Evolutionary conservation across 2,113 vertebrate genomes (phyloP), one percentile per base, ranked within the genome.

Genomic region (Odontophorus gujanensis): DNA sequence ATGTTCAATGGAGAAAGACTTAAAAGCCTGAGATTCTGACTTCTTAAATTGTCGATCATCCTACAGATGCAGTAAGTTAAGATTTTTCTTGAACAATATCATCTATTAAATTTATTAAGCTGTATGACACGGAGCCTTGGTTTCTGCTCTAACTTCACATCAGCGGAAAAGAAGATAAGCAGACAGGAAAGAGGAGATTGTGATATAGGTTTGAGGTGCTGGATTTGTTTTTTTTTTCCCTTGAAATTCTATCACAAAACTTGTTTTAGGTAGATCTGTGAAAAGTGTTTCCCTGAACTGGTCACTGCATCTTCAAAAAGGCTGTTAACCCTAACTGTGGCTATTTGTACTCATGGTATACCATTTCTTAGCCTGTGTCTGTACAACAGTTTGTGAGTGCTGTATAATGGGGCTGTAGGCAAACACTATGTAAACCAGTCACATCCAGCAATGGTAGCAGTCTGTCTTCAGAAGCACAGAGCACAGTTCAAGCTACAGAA

Each of bases 21-120:
- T 81, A 67, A 68, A 85, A 57, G 34, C 67, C 57, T 5, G 47
- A 30, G 36, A 26, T 50, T 92, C 48, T 86, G 43, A 68, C 73
- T 84, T 53, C 38, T 30, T 65, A 62, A 93, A 89, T 81, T 0
- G 2, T 79, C 66, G 48, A 30, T 58, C 11, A 12, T n/a, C 55
- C 48, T 58, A 57, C 32, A 79, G 71, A 68, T 76, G 36, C 13
- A 86, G 24, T 15, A 32, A 6, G 43, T 84, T 91, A 42, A 80
- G 62, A 53, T 50, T 91, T 92, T 91, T 74, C 68, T 92, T 81
- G 34, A 80, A 34, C 50, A 63, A 50, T 80, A 55, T 62, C 62
- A 66, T 66, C 81, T 90, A 81, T 25, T 18, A 58, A 65, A 53
- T 45, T 20, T 81, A 24, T 61, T 71, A 78, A 81, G 17, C 12